Conservation (phyloP, 2,797 vertebrate species). For the Acrossocheilus wenchowensis region DNA sequence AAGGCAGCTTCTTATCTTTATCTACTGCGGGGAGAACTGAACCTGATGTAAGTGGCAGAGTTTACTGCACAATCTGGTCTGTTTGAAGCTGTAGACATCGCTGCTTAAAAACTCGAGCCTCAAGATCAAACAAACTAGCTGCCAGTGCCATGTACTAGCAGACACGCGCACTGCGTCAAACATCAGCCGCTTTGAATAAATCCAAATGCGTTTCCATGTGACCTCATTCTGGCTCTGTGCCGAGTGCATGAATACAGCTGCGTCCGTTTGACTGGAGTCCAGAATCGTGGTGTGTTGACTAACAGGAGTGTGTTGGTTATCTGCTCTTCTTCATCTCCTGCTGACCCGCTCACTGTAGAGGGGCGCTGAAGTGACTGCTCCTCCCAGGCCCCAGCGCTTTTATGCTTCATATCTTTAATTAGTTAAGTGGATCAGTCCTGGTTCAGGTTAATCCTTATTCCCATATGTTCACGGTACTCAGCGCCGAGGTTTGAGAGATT, state of each 20-base stretch:
- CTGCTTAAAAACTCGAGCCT: not conserved
- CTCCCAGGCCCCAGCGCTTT: slow-evolving; percentile 44
- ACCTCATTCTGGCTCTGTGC: slow-evolving; percentile 12
- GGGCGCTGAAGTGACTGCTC: not conserved
- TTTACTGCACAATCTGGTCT: not conserved
- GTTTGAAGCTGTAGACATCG: not conserved
- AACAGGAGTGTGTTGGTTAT: not conserved
- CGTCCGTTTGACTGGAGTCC: not conserved
- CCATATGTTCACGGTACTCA: slow-evolving; percentile 73
- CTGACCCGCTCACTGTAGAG: slow-evolving; percentile 9
- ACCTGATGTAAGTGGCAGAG: not conserved
- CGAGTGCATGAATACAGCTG: not conserved
- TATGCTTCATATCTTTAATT: slow-evolving; percentile 67
- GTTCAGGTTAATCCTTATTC: slow-evolving; percentile 71
- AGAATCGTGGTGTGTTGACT: not conserved
- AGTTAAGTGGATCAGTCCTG: slow-evolving; percentile 78
- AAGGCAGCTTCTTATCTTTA: not conserved
- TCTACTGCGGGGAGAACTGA: not conserved
- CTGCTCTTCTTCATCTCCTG: not conserved
- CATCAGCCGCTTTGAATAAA: slow-evolving; percentile 33
- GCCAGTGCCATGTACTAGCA: not conserved
- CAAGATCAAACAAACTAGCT: not conserved
- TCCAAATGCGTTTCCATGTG: slow-evolving; percentile 15
- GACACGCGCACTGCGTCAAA: not conserved
- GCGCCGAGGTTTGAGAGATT: slow-evolving; percentile 64